phyloP scores from a whole-genome alignment of 2,113 vertebrate species.

The Phoxinus phoxinus region DNA sequence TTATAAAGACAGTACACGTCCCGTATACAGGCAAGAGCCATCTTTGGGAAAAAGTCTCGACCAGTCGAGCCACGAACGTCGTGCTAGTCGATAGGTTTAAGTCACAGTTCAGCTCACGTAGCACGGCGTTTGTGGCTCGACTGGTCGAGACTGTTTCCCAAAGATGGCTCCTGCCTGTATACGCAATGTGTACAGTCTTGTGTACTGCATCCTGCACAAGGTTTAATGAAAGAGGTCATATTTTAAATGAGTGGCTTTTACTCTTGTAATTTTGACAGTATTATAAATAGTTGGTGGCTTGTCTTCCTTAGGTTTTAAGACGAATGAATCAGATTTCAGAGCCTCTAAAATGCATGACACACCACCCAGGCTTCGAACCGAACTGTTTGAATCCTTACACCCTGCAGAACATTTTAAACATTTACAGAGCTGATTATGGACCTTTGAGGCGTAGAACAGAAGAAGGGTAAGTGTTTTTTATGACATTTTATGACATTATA shows the following conservation, averaged over 20 bases:
- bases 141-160: too few species aligned
- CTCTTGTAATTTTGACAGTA: not conserved
- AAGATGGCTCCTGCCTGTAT: too few species aligned
- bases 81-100: too few species aligned
- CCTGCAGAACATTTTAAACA: not conserved
- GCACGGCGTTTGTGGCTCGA: too few species aligned
- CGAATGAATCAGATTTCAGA: slow-evolving; percentile 1
- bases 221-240: not conserved
- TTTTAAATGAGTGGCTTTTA: not conserved
- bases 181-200: too few species aligned
- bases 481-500: not conserved
- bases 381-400: slow-evolving; percentile 11
- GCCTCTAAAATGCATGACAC: not conserved
- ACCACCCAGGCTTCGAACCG: not conserved
- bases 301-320: not conserved
- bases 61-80: too few species aligned
- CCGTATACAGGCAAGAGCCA: too few species aligned
- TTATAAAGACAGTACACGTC: too few species aligned
- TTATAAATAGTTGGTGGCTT: not conserved
- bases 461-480: not conserved
- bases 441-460: not conserved
- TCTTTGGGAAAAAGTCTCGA: too few species aligned
- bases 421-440: slow-evolving; percentile 7
- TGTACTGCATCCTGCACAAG: too few species aligned
- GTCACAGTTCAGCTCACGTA: too few species aligned